A percentile compares a stretch with the other conserved stretches of the same genome.
These are phyloP conservation scores for Mesitornis unicolor DNA, from an alignment of 2,113 vertebrate genomes.

Conservation along the genomic window DNA sequence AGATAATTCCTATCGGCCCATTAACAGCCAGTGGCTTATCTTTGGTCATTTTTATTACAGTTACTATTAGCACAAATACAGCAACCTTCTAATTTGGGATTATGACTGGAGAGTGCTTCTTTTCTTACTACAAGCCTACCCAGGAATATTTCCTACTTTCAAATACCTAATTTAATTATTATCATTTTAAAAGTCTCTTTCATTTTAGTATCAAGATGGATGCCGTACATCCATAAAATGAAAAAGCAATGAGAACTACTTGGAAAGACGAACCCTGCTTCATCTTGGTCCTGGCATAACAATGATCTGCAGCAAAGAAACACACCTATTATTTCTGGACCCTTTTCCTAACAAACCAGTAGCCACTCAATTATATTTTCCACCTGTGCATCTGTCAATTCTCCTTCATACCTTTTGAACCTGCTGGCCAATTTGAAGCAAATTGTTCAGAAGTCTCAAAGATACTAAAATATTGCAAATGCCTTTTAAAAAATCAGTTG, in stretches of 20 bases:
- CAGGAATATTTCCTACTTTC: neutral
- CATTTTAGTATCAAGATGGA: neutral
- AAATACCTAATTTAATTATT: neutral
- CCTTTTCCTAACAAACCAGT: neutral
- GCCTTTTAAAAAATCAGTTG: neutral
- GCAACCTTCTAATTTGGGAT: neutral
- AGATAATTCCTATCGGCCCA: neutral
- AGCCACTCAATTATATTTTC: neutral
- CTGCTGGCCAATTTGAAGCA: neutral
- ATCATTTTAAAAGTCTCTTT: neutral
- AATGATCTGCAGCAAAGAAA: neutral
- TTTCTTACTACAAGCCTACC: neutral
- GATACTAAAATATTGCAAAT: neutral
- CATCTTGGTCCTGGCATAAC: neutral
- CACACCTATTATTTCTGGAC: neutral
- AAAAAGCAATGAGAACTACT: neutral
- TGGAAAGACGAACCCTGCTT: neutral
- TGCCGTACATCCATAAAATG: neutral
- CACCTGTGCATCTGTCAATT: neutral
- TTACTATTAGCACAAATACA: neutral
- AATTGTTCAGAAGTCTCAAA: neutral
- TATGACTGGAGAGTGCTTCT: neutral
- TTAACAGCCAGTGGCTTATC: neutral
- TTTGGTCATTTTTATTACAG: neutral
- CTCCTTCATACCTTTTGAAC: neutral